Evolutionary conservation across 2,797 vertebrate species (phyloP).

Genomic region (Sebastes hubbsi): DNA sequence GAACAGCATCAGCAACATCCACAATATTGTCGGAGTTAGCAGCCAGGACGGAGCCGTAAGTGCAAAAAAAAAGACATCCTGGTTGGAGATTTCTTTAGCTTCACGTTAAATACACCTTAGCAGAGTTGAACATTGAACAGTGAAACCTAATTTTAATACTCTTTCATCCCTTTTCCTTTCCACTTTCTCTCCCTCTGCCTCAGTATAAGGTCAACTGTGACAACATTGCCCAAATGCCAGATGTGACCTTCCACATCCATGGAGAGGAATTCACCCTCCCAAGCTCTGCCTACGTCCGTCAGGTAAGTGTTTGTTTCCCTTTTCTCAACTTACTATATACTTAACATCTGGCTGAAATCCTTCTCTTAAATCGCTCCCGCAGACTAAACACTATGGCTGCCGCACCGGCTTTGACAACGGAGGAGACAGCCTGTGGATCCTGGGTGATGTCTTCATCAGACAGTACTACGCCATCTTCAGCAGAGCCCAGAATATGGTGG

Average conservation of each 20-base stretch:
- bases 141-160: background rate
- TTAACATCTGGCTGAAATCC: background rate
- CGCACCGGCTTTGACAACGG: slow-evolving; percentile 21
- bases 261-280: slow-evolving; percentile 54
- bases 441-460: slow-evolving; percentile 83
- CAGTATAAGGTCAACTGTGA: slow-evolving; percentile 52
- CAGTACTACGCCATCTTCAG: slow-evolving; percentile 78
- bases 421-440: slow-evolving; percentile 74
- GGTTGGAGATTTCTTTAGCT: background rate
- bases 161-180: background rate
- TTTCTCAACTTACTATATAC: background rate
- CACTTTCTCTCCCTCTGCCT: background rate
- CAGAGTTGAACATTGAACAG: background rate
- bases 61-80: background rate
- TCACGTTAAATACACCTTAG: background rate
- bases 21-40: background rate
- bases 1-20: slow-evolving; percentile 47
- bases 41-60: slow-evolving; percentile 46
- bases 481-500: slow-evolving; percentile 74
- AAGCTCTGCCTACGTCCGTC: slow-evolving; percentile 42
- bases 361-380: background rate
- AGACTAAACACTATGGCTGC: slow-evolving; percentile 44
- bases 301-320: slow-evolving; percentile 34
- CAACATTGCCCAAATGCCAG: slow-evolving; percentile 43
- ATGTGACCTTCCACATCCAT: slow-evolving; percentile 50